Base-by-base conservation (phyloP, 2,888 invertebrate species). In the Agriopis leucophaearia region DNA sequence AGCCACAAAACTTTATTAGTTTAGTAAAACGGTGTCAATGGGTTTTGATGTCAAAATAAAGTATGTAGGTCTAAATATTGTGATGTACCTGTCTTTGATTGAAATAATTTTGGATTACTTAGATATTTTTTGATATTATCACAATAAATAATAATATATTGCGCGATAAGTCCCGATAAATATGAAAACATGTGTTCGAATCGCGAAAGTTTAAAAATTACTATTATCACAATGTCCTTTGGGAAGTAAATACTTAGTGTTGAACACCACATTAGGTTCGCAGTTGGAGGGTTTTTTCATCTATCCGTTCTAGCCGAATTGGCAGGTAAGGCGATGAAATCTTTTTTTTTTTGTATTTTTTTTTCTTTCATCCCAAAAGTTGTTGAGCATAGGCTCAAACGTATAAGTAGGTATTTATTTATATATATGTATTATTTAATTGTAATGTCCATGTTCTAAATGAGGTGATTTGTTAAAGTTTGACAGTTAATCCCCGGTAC, bases 61-160 rank as follows among this genome's bases (percentile, higher is more conserved):
- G 81, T 86, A 88, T 86, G 85, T 89, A 81, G 88, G 84, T 80
- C 82, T 66, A 52, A 59, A 85, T 79, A 81, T 79, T 81, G 77
- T 83, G 81, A 81, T 81, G 83, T 84, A 79, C 74, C 74, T 73
- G 80, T 80, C 81, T 78, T 81, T 82, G 80, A 85, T 86, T 81
- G 79, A 87, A 83, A 81, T 67, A 70, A 77, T 85, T 84, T 74
- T 86, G 75, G 87, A 86, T 82, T 45, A 50, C 18, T 42, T 9
- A 42, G 13, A 12, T 51, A 18, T 27, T 54, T 52, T 27, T 27
- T 48, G 35, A 57, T 45, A 15, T 16, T n/a, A 15, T 27, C 44
- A 18, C 8, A 12, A 51, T n/a, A n/a, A n/a, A n/a, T n/a, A n/a
- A n/a, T n/a, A n/a, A n/a, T n/a, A n/a, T n/a, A n/a, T n/a, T n/a